phyloP scores from a whole-genome alignment of 2,113 vertebrate species.

The Jacana jacana region DNA sequence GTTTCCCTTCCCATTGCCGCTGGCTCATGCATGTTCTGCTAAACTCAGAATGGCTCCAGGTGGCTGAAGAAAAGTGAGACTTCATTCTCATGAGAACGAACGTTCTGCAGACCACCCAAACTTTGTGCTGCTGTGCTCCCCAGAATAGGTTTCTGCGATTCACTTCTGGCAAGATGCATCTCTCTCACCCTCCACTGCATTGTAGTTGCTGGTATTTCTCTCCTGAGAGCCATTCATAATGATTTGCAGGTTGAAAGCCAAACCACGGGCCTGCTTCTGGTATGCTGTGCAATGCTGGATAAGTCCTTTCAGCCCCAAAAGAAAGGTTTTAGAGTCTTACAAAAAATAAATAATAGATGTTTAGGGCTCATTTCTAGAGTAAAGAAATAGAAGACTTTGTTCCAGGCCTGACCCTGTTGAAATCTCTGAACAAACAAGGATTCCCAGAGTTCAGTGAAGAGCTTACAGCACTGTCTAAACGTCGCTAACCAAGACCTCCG shows the following conservation, averaged over 20 bases:
- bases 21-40: not conserved
- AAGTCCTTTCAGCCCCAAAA: not conserved
- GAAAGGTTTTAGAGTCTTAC: not conserved
- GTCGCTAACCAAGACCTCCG: not conserved
- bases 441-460: not conserved
- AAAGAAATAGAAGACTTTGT: not conserved
- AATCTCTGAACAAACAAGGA: not conserved
- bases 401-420: not conserved
- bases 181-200: not conserved
- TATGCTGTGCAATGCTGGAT: not conserved
- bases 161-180: not conserved
- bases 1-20: not conserved
- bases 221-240: not conserved
- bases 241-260: not conserved
- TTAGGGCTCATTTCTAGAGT: not conserved
- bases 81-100: not conserved
- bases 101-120: not conserved
- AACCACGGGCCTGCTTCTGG: not conserved
- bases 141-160: not conserved
- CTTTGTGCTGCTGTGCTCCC: not conserved
- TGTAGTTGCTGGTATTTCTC: not conserved
- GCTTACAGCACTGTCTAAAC: not conserved
- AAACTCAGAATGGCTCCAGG: not conserved
- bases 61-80: not conserved
- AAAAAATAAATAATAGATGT: not conserved